Conservation (phyloP, 2,113 vertebrate species). For the Phylloscopus whistleri region DNA sequence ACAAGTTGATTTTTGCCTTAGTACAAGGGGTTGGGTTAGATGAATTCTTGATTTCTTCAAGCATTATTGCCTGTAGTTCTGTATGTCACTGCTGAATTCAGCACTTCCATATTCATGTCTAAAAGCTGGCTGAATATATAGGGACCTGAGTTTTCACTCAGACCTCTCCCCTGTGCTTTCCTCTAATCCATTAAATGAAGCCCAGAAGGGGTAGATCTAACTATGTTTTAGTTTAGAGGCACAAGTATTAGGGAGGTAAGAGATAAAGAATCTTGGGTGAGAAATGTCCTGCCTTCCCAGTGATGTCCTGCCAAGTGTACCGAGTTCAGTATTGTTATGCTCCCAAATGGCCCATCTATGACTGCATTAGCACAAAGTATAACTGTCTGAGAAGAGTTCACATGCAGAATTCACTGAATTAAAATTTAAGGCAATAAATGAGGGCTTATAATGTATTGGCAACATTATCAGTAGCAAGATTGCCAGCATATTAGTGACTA, state of each 20-base stretch:
- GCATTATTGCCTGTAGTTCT: background rate
- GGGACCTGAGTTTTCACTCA: background rate
- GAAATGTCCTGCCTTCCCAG: background rate
- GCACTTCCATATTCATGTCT: slow-evolving; percentile 4
- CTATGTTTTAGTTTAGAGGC: background rate
- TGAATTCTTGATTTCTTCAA: background rate
- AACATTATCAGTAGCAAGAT: slow-evolving; percentile 26
- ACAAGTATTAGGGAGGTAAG: background rate
- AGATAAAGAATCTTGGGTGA: slow-evolving; percentile 6
- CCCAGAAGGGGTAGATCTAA: background rate
- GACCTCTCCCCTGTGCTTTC: background rate
- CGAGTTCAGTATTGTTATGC: background rate
- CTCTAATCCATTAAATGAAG: slow-evolving; percentile 1
- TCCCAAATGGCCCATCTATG: slow-evolving; percentile 10
- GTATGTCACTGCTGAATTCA: background rate
- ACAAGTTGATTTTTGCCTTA: slow-evolving; percentile 9
- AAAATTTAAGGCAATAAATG: slow-evolving; percentile 50
- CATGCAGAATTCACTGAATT: slow-evolving; percentile 14
- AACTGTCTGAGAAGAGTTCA: background rate
- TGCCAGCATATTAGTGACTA: slow-evolving; percentile 31
- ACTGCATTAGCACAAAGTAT: slow-evolving; percentile 11
- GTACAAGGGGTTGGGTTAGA: background rate
- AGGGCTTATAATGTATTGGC: slow-evolving; percentile 32
- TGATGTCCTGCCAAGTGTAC: background rate
- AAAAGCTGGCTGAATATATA: background rate